Evolutionary conservation across 2,113 vertebrate species (phyloP), one percentile per base, ranked within the genome.

Genomic region (Scalopus aquaticus): DNA sequence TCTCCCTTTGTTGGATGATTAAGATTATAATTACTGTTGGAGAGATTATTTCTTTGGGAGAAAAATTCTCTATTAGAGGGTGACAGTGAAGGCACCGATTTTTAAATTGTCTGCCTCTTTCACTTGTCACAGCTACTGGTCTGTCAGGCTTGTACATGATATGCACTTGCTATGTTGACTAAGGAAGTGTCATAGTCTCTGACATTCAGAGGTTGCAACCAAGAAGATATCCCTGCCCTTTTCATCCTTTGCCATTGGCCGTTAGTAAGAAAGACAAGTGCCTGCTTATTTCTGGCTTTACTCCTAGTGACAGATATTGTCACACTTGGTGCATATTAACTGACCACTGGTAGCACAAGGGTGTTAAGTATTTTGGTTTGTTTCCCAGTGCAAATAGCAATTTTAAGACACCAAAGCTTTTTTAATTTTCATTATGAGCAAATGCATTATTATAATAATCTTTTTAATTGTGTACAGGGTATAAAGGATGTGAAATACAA

Each of bases 341-440:
- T 79, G 54, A n/a, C 60, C 35, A 2, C 76, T 88, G n/a, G 9
- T 86, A 96, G 62, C 74, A 94, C 84, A 96, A 69, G 74, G 74
- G 56, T 87, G 39, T 16, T 54, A 28, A 32, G 9, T 81, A 58
- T 91, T 95, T 79, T 72, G 28, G 37, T 6, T 65, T 93, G 5
- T 67, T 91, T 96, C 79, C 37, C 24, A 81, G 17, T 89, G 88
- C 62, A 62, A 35, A 11, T 88, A 39, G 15, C 13, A n/a, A 6
- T 72, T 92, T 89, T 93, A 56, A 85, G 30, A 5, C 17, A 8
- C 60, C 92, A 37, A 86, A n/a, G 37, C 51, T 44, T 81, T 95
- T 82, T 93, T 86, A 95, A 16, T 86, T 93, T 91, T 58, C 7
- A 12, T 88, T 90, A 42, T 83, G n/a, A 82, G 70, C 30, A 95